phyloP scores from a whole-genome alignment of 2,888 invertebrate genomes.

The Cosmorhoe ocellata region DNA sequence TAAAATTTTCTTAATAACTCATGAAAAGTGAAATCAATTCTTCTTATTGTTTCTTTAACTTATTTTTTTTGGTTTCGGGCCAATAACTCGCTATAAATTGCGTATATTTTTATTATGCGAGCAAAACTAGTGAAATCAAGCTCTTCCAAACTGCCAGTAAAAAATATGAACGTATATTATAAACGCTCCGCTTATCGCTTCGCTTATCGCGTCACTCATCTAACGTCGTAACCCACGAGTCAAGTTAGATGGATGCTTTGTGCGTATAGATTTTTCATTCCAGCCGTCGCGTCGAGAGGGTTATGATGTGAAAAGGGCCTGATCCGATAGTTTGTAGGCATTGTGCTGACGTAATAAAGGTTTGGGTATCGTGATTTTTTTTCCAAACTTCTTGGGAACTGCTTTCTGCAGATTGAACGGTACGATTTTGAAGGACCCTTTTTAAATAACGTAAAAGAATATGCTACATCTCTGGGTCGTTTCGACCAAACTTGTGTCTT shows the following conservation, averaged over 20 bases:
- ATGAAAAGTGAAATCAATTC: too few species aligned
- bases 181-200: not conserved
- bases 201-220: not conserved
- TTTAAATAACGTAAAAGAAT: too few species aligned
- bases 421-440: not conserved
- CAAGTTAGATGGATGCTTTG: slow-evolving; percentile 32
- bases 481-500: too few species aligned
- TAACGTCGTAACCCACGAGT: not conserved
- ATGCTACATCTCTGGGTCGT: not conserved
- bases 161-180: too few species aligned
- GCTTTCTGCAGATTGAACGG: not conserved
- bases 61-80: too few species aligned
- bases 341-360: slow-evolving; percentile 16
- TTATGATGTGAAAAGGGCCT: slow-evolving; percentile 31
- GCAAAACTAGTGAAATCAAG: too few species aligned
- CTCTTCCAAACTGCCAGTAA: too few species aligned
- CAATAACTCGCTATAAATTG: too few species aligned
- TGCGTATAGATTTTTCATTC: slow-evolving; percentile 34
- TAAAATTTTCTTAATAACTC: too few species aligned
- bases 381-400: not conserved
- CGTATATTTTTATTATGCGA: too few species aligned
- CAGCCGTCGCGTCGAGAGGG: slow-evolving; percentile 23
- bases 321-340: slow-evolving; percentile 21
- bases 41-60: too few species aligned
- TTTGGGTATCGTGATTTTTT: not conserved